Conservation (phyloP, 30 jellyfish, hydroid and myxozoan species). For the Chrysaora quinquecirrha region DNA sequence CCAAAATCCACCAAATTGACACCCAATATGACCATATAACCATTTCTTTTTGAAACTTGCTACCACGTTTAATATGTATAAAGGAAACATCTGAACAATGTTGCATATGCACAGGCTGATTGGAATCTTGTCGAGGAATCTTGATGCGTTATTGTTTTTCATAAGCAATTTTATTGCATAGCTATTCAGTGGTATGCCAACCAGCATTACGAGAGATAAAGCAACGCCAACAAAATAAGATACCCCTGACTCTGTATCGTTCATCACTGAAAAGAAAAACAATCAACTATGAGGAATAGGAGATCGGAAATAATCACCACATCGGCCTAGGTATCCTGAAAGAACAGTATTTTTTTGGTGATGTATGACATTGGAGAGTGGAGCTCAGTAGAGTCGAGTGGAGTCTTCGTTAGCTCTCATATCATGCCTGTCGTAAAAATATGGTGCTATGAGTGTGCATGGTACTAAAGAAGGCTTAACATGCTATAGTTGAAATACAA, state of each 20-base stretch:
- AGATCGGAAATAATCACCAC: too few species aligned
- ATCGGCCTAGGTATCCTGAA: too few species aligned
- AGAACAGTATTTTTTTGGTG: too few species aligned
- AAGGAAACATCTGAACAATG: slow-evolving; percentile 34
- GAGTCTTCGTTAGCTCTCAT: too few species aligned
- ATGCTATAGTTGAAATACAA: too few species aligned
- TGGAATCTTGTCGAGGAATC: slow-evolving; percentile 25
- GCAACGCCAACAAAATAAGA: neutral
- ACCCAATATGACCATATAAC: slow-evolving; percentile 19
- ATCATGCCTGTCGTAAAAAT: too few species aligned
- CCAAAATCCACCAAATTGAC: slow-evolving; percentile 50
- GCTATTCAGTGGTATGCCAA: neutral
- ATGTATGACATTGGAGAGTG: too few species aligned
- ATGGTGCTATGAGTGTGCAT: too few species aligned
- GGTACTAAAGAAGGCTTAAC: too few species aligned
- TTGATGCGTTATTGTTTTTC: neutral
- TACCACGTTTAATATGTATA: slow-evolving; percentile 24
- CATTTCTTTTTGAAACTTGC: slow-evolving; percentile 24
- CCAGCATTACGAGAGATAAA: neutral
- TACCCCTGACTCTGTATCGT: neutral
- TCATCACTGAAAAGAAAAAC: too few species aligned
- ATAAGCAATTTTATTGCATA: neutral
- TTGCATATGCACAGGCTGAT: slow-evolving; percentile 56
- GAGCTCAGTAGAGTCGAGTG: too few species aligned
- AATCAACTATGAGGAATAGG: too few species aligned